Base-by-base conservation (phyloP, 1,140 invertebrate species). In the Leptinotarsa defecta region DNA sequence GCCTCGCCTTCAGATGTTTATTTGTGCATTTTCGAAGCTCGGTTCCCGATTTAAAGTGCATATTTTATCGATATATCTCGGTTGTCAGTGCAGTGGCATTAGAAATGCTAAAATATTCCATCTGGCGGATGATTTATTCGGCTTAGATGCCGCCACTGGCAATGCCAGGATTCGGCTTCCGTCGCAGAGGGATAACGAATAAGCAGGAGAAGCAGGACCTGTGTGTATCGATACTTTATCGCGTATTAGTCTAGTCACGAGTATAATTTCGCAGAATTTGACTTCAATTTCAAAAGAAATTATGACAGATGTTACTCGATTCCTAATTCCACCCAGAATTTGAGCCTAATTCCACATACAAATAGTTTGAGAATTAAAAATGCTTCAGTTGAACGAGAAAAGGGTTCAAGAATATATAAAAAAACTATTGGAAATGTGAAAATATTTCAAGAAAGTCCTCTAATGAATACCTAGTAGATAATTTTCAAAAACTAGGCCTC, bases 31-130 rank as follows among this genome's bases (percentile, higher is more conserved):
- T 73, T 65, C 61, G 57, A 49, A 48, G 17, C 62, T 68, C 76
- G 65, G 71, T 63, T 78, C 79, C 64, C 74, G 76, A 76, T 80
- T 83, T 83, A 81, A 84, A 83, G 80, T 81, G 83, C 83, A 84
- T 84, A 84, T 82, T 82, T 84, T 84, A 83, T 81, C 83, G 83
- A 84, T 84, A 84, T 84, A 84, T 84, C 83, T 84, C 80, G 74
- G 78, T 79, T 79, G 78, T 76, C 78, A 79, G 76, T 57, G 77
- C 79, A 78, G 76, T 79, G 81, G 79, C 83, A 84, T 84, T 84
- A 84, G 79, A 80, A 84, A 84, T 84, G 82, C 83, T 84, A 84
- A 84, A 84, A 84, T 84, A 84, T 84, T 83, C 83, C 83, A 84
- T 84, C 83, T 84, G 83, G 83, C 76, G 80, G 80, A 84, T 84